A percentile compares a stretch with the other conserved stretches of the same genome.
These are phyloP conservation scores for Malacosoma neustria DNA, from an alignment of 2,888 invertebrate species.

Conservation along the genomic window DNA sequence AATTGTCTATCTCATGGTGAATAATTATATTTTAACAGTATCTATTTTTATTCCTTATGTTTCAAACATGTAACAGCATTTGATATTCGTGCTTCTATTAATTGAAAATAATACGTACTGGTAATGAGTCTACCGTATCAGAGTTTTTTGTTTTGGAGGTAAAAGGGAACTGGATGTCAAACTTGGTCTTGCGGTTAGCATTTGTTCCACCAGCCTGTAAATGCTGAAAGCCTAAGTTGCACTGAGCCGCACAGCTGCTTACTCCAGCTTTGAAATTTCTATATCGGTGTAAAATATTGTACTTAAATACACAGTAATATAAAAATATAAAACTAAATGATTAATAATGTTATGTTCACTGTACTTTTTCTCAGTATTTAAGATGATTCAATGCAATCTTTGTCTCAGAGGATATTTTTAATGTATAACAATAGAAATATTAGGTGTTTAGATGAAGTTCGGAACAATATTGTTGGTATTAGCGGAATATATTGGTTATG, in stretches of 20 bases:
- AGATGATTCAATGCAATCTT: slow-evolving; percentile 72
- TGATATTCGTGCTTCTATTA: no score
- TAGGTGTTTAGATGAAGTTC: slow-evolving; percentile 42
- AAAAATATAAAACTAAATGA: slow-evolving; percentile 51
- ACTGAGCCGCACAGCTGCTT: slow-evolving; percentile 35
- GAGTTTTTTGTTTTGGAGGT: no score
- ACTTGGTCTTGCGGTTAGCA: slow-evolving; percentile 3
- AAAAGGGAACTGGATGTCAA: no score
- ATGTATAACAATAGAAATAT: slow-evolving; percentile 13
- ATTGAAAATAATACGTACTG: no score
- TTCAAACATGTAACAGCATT: no score
- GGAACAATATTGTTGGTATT: slow-evolving; percentile 55
- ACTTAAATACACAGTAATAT: slow-evolving; percentile 55
- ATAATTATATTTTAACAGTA: no score
- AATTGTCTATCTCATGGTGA: no score
- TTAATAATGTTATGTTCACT: slow-evolving; percentile 55
- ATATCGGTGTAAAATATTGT: slow-evolving; percentile 57
- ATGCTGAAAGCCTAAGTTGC: not conserved
- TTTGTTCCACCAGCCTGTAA: slow-evolving; percentile 9
- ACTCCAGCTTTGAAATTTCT: slow-evolving; percentile 58
- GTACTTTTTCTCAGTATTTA: slow-evolving; percentile 56
- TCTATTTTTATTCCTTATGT: no score
- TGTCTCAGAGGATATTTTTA: slow-evolving; percentile 55
- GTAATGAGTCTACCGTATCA: no score
- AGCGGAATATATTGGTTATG: slow-evolving; percentile 69